Percentiles rank a stretch among this genome's conserved stretches.
These are phyloP conservation scores for Rhadinocentrus ornatus DNA, from an alignment of 2,797 vertebrate species.

Conservation along the genomic window DNA sequence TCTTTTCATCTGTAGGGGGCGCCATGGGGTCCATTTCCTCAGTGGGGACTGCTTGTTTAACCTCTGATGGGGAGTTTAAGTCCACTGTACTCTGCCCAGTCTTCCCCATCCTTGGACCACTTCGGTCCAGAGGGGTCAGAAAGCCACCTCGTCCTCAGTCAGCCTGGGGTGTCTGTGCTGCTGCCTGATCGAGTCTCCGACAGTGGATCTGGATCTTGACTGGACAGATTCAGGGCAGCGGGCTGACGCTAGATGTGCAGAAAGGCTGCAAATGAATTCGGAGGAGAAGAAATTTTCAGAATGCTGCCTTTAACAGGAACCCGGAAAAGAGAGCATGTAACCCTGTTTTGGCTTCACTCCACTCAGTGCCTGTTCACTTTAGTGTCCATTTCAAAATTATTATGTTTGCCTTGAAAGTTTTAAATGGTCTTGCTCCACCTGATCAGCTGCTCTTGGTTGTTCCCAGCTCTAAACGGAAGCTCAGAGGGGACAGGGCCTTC, in stretches of 20 bases:
- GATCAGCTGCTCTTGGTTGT: no score
- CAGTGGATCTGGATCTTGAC: slow-evolving; percentile 8
- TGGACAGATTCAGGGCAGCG: slow-evolving; percentile 24
- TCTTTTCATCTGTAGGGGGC: slow-evolving; percentile 50
- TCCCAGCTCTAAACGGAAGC: no score
- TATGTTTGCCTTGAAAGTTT: no score
- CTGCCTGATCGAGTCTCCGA: not conserved
- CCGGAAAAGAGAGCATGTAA: no score
- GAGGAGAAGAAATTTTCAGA: not conserved
- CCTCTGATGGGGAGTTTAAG: slow-evolving; percentile 84
- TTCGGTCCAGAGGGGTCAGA: slow-evolving; percentile 43
- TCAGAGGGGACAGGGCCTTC: no score
- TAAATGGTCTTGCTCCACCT: no score
- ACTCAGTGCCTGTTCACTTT: no score
- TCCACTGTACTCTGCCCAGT: slow-evolving; percentile 86
- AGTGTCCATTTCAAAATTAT: no score
- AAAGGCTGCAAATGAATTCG: slow-evolving; percentile 32
- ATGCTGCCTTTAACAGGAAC: no score
- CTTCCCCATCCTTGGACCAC: slow-evolving; percentile 84
- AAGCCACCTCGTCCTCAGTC: slow-evolving; percentile 30
- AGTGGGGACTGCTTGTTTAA: slow-evolving; percentile 83
- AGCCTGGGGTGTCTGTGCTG: slow-evolving; percentile 24
- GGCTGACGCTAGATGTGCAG: not conserved
- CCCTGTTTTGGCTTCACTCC: no score
- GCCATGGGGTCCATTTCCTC: slow-evolving; percentile 70